Evolutionary conservation across 2,888 invertebrate species (phyloP).

Genomic region (Homarus gammarus): DNA sequence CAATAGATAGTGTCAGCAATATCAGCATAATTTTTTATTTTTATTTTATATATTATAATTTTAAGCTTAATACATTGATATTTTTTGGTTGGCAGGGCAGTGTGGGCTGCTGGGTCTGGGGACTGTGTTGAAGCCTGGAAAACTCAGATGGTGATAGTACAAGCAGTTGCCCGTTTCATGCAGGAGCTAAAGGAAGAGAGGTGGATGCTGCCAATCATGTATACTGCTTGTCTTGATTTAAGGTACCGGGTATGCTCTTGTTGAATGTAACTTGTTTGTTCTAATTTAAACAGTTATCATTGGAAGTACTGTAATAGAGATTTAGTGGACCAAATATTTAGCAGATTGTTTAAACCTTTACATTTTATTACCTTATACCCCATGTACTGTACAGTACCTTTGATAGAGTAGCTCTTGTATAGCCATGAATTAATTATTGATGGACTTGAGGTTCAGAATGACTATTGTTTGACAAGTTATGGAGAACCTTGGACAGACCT

Average conservation of each 20-base stretch:
- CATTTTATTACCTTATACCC: too few species aligned
- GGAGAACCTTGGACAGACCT: too few species aligned
- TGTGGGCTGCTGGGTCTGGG: conserved; percentile 81
- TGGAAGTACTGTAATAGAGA: too few species aligned
- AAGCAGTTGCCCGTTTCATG: conserved; percentile 89
- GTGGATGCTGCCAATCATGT: conserved; percentile 97
- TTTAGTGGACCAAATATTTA: too few species aligned
- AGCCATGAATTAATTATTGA: too few species aligned
- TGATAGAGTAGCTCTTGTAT: too few species aligned
- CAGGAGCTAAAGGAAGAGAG: conserved; percentile 95
- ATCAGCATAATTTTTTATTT: not conserved
- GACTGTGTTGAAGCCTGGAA: conserved; percentile 85
- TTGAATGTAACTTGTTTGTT: not conserved
- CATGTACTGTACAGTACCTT: too few species aligned
- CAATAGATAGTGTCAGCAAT: too few species aligned
- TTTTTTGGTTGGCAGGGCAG: conserved; percentile 39
- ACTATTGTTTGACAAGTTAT: too few species aligned
- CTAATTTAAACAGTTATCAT: too few species aligned
- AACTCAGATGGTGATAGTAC: conserved; percentile 88
- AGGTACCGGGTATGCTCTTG: conserved; percentile 80
- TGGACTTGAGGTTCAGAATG: too few species aligned
- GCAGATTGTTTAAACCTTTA: too few species aligned
- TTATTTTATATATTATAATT: not conserved
- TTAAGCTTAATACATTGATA: not conserved
- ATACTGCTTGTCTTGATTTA: conserved; percentile 92